Conservation (phyloP, 2,888 invertebrate species). For the Ptychoptera contaminata region DNA sequence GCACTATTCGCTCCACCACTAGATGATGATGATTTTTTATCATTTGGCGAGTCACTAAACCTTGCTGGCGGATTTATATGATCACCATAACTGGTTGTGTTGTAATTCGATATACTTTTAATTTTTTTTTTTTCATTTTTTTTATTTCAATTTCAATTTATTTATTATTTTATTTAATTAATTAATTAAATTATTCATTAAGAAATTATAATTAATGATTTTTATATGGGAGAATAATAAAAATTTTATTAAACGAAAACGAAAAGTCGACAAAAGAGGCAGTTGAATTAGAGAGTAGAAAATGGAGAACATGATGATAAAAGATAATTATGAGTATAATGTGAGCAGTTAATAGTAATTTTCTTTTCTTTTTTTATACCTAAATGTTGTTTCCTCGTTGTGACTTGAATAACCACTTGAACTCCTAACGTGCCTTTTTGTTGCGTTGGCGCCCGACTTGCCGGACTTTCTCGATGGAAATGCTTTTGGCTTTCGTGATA, state of each 20-base stretch:
- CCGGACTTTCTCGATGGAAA: constrained; percentile 30
- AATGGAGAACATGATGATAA: too few relatives aligned
- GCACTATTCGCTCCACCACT: too few relatives aligned
- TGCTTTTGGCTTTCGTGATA: constrained; percentile 46
- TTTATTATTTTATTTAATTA: neutral
- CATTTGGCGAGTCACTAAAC: constrained; percentile 47
- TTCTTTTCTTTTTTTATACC: constrained; percentile 31
- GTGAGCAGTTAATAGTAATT: too few relatives aligned
- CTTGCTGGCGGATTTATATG: constrained; percentile 74
- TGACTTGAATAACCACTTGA: constrained; percentile 71
- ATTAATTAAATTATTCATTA: neutral
- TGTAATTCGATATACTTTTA: constrained; percentile 57
- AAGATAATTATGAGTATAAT: too few relatives aligned
- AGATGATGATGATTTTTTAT: constrained; percentile 11
- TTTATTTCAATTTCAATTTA: neutral
- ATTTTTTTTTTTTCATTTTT: constrained; percentile 1
- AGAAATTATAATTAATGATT: neutral
- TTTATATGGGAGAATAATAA: too few relatives aligned
- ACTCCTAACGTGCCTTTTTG: constrained; percentile 58
- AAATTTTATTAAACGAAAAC: too few relatives aligned
- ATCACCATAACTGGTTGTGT: constrained; percentile 54
- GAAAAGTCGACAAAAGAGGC: too few relatives aligned
- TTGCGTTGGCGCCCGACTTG: constrained; percentile 20
- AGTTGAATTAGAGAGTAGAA: too few relatives aligned
- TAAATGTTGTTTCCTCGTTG: constrained; percentile 73